A percentile compares a stretch with the other conserved stretches of the same genome.
phyloP scores from a whole-genome alignment of 2,797 vertebrate species.

The Sebastes goodei region DNA sequence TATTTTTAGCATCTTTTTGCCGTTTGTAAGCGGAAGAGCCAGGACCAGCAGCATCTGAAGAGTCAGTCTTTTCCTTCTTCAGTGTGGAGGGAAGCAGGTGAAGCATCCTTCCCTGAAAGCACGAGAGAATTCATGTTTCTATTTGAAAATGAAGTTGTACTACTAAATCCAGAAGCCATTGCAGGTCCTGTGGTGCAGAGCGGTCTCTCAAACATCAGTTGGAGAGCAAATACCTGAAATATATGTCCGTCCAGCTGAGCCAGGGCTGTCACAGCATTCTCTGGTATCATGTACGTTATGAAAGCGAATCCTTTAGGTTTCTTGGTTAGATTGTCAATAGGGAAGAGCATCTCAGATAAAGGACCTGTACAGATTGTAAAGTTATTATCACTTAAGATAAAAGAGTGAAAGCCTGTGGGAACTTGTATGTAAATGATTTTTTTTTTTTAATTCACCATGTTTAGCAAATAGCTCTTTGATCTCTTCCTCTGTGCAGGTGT shows the following conservation, averaged over 20 bases:
- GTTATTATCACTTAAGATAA: not conserved
- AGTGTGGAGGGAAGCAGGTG: slow-evolving; percentile 92
- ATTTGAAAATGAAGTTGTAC: not conserved
- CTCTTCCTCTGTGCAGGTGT: slow-evolving; percentile 92
- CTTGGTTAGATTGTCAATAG: slow-evolving; percentile 92
- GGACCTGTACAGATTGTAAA: slow-evolving; percentile 81
- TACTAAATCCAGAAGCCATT: not conserved
- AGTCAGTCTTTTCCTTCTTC: slow-evolving; percentile 87
- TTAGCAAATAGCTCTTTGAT: slow-evolving; percentile 88
- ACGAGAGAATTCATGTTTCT: not conserved
- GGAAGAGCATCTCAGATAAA: slow-evolving; percentile 91
- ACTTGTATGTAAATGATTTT: not conserved
- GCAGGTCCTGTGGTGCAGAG: not conserved
- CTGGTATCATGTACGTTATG: slow-evolving; percentile 94
- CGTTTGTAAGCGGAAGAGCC: slow-evolving; percentile 91
- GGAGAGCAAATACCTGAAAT: slow-evolving; percentile 89
- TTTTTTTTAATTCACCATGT: slow-evolving; percentile 80
- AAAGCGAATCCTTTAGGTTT: slow-evolving; percentile 96
- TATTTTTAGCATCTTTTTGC: slow-evolving; percentile 90
- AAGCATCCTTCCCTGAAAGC: slow-evolving; percentile 90
- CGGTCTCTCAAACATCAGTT: not conserved
- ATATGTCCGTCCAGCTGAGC: slow-evolving; percentile 91
- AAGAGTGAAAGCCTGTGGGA: not conserved
- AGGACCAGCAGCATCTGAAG: slow-evolving; percentile 48
- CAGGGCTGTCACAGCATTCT: slow-evolving; percentile 91